Conservation (phyloP, 2,888 invertebrate genomes). For the Caenorhabditis zanzibari region DNA sequence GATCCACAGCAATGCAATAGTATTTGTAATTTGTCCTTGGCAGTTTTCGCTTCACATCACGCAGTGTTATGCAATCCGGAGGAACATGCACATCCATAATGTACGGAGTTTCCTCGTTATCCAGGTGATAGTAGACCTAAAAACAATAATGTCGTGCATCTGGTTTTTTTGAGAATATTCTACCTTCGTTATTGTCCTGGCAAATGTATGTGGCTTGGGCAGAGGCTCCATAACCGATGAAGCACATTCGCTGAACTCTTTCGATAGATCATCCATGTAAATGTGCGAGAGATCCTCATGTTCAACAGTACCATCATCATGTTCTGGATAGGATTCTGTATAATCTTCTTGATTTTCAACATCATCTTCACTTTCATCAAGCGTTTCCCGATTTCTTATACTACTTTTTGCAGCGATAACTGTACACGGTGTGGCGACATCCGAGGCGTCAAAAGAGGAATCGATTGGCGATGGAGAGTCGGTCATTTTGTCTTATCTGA, state of each 20-base stretch:
- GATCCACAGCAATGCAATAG: conserved; percentile 99
- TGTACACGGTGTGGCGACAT: conserved; percentile 61
- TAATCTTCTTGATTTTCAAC: conserved; percentile 25
- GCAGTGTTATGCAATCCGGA: conserved; percentile 90
- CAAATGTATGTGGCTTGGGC: conserved; percentile 39
- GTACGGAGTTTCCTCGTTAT: conserved; percentile 99
- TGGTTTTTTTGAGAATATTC: background rate
- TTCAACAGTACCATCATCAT: conserved; percentile 1
- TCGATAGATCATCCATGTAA: conserved; percentile 47
- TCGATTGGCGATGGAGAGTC: conserved; percentile 55
- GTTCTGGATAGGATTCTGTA: conserved; percentile 7
- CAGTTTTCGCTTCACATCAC: conserved; percentile 97
- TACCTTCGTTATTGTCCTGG: conserved; percentile 59
- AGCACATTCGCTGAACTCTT: conserved; percentile 45
- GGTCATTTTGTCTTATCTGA: conserved; percentile 53
- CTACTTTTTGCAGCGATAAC: conserved; percentile 41
- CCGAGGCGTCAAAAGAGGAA: conserved; percentile 59
- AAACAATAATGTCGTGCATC: background rate
- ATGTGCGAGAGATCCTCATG: conserved; percentile 19
- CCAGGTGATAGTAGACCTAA: conserved; percentile 91
- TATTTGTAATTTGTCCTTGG: conserved; percentile 98
- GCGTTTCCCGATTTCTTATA: conserved; percentile 14
- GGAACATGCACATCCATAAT: conserved; percentile 97
- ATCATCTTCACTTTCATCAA: conserved; percentile 18
- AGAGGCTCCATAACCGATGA: conserved; percentile 38